These are phyloP conservation scores for Xiphophorus couchianus DNA, from an alignment of 2,113 vertebrate genomes.

Conservation along the genomic window DNA sequence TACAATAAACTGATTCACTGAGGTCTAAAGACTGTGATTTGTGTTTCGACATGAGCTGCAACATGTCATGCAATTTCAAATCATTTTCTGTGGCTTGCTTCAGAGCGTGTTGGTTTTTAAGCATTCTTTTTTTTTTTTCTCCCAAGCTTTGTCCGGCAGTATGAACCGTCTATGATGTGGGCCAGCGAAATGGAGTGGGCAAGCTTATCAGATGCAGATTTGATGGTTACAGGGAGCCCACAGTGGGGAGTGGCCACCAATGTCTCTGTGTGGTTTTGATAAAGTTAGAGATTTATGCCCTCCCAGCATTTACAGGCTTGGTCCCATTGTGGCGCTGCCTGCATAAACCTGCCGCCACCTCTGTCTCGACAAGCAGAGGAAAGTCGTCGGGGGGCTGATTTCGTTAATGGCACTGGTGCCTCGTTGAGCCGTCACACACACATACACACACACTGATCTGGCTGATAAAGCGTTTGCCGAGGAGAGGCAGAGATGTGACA, in stretches of 20 bases:
- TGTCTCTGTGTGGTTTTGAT: constrained; percentile 85
- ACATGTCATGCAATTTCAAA: constrained; percentile 34
- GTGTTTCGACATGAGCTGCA: constrained; percentile 45
- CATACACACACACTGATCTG: constrained; percentile 39
- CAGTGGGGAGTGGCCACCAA: constrained; percentile 80
- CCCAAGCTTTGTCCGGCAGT: constrained; percentile 55
- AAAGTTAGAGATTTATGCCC: constrained; percentile 88
- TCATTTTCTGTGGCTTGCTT: constrained; percentile 28
- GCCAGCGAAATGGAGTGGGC: constrained; percentile 30
- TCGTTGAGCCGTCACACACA: constrained; percentile 24
- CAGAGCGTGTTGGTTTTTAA: constrained; percentile 16
- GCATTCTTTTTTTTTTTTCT: neutral
- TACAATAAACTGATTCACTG: constrained; percentile 16
- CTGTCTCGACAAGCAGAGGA: constrained; percentile 78
- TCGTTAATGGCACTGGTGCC: constrained; percentile 69
- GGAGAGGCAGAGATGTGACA: constrained; percentile 33
- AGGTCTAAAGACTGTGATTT: constrained; percentile 30
- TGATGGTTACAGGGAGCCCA: constrained; percentile 75
- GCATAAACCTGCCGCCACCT: constrained; percentile 83
- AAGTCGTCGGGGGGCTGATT: constrained; percentile 66
- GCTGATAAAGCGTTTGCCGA: constrained; percentile 39
- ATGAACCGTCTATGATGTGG: constrained; percentile 71
- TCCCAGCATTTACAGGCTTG: constrained; percentile 83
- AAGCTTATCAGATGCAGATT: constrained; percentile 81
- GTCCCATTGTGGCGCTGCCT: constrained; percentile 81